phyloP scores from a whole-genome alignment of 2,888 invertebrate genomes.

The Conops quadrifasciatus region DNA sequence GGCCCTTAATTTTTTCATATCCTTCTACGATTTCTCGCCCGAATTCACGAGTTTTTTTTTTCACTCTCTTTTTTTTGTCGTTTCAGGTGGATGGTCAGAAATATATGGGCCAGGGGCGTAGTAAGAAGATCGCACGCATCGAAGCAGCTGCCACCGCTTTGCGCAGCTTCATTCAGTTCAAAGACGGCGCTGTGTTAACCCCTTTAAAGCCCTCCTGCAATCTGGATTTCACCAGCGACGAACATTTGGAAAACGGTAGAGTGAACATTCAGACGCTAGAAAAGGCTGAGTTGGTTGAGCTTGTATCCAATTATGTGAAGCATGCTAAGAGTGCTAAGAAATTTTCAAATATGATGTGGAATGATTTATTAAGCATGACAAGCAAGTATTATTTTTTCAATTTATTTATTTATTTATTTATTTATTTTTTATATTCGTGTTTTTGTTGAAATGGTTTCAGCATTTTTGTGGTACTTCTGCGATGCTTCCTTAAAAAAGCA shows the following conservation, averaged over 20 bases:
- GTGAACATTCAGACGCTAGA: slow-evolving; percentile 49
- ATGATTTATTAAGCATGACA: slow-evolving; percentile 60
- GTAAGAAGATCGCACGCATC: slow-evolving; percentile 69
- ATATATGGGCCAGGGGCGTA: slow-evolving; percentile 68
- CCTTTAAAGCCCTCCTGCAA: slow-evolving; percentile 63
- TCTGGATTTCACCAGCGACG: slow-evolving; percentile 68
- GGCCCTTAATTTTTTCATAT: too few species aligned
- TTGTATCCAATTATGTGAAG: slow-evolving; percentile 56
- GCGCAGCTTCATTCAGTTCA: slow-evolving; percentile 70
- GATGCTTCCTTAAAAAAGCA: too few species aligned
- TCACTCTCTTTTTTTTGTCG: slow-evolving; percentile 6
- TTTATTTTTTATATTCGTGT: slow-evolving; percentile 10
- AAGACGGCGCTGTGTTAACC: slow-evolving; percentile 63
- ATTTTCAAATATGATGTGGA: slow-evolving; percentile 42
- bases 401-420: slow-evolving; percentile 23
- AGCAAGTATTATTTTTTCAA: slow-evolving; percentile 61
- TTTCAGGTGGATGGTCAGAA: slow-evolving; percentile 68
- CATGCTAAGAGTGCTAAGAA: slow-evolving; percentile 53
- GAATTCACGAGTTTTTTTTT: background rate
- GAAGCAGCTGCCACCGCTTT: slow-evolving; percentile 69
- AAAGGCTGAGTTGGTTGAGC: slow-evolving; percentile 53
- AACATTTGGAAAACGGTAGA: slow-evolving; percentile 65
- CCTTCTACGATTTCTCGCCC: background rate
- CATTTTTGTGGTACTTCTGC: background rate
- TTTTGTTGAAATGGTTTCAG: slow-evolving; percentile 1